Base-by-base conservation (phyloP, 2,113 vertebrate species). In the Tetrao urogallus region DNA sequence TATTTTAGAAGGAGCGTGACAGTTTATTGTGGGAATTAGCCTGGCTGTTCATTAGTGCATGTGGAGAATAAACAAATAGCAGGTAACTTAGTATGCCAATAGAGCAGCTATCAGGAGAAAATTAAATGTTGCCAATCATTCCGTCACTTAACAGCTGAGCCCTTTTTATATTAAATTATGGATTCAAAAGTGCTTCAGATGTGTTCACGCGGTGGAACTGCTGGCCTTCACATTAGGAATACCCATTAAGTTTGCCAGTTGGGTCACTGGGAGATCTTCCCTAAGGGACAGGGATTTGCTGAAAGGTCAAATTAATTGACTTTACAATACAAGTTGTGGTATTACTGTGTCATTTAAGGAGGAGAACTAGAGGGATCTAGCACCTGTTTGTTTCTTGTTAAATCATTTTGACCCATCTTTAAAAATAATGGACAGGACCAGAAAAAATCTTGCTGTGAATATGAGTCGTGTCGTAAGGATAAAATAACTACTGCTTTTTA, bases 401-500 rank as follows among this genome's bases (percentile, higher is more conserved):
- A 38, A 90, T 84, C 13, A 25, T 71, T 94, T 73, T 94, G 86
- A 78, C 75, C 88, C 60, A 43, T 81, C 70, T 58, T 93, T 94
- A 83, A 88, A 82, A 52, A 58, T 48, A 85, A 90, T 25, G 22
- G 56, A 38, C 48, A 58, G 24, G 54, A 90, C 50, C 28, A 27
- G 47, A 82, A 73, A 52, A 66, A 73, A 67, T 60, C 65, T 65
- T 72, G 28, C 61, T 32, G 11, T 63, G 70, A 40, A 70, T 63
- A 65, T 76, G 88, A 94, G 94, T 87, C 63, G n/a, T 30, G 36
- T 47, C 78, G 18, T 19, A 83, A 78, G 24, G 71, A 74, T 89
- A 74, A 22, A 66, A 27, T 54, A 76, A 75, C 38, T 79, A 58
- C 90, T 89, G 73, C 20, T 82, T 92, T 92, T 80, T 96, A 92